Percentiles rank a stretch among this genome's conserved stretches.
Conservation (phyloP, 2,797 vertebrate genomes). For the Centropyge bicolor region DNA sequence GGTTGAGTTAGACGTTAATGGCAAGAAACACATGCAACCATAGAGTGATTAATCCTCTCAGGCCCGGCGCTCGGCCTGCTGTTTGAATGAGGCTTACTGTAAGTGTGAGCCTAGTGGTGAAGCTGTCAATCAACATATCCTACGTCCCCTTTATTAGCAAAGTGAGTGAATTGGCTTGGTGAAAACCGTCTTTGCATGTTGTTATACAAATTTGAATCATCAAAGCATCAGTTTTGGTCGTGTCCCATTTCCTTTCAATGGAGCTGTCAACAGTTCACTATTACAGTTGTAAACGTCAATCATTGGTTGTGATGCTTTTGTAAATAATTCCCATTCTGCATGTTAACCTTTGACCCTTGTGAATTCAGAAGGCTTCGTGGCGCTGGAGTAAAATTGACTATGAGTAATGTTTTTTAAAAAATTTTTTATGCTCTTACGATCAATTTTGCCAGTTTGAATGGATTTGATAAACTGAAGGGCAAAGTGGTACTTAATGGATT, state of each 20-base stretch:
- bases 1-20: not conserved
- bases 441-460: not conserved
- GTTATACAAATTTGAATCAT: not conserved
- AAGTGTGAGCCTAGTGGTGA: no score
- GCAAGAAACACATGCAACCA: not conserved
- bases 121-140: not conserved
- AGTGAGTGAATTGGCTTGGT: not conserved
- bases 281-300: no score
- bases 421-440: not conserved
- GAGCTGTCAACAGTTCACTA: not conserved
- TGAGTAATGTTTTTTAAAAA: not conserved
- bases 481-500: not conserved
- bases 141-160: not conserved
- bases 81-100: not conserved
- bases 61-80: not conserved
- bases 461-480: not conserved
- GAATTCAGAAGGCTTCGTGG: no score
- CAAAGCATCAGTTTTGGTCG: not conserved
- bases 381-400: not conserved
- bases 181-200: not conserved
- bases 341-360: not conserved
- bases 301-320: no score
- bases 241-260: not conserved
- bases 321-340: not conserved
- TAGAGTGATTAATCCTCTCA: not conserved